Conservation (phyloP, 2,888 invertebrate species). For the Tuberolachnus salignus region DNA sequence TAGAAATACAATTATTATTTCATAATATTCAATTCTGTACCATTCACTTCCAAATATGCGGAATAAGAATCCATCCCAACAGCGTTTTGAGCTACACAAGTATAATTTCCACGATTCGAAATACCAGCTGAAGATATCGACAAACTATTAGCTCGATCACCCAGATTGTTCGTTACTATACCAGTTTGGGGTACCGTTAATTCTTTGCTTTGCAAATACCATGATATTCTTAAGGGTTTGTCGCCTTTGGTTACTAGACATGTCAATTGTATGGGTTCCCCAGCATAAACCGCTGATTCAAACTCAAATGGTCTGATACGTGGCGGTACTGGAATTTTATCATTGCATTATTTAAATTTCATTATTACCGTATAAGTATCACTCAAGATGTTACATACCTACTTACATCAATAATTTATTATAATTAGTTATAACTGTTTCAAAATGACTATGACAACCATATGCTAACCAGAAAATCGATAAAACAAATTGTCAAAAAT, state of each 20-base stretch:
- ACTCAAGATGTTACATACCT: not conserved
- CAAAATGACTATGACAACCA: not conserved
- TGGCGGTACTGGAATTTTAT: conserved; percentile 68
- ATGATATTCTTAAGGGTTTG: conserved; percentile 71
- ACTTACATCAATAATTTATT: not conserved
- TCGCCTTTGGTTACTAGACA: conserved; percentile 75
- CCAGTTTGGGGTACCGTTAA: conserved; percentile 55
- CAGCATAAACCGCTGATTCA: conserved; percentile 69
- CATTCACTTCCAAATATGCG: conserved; percentile 62
- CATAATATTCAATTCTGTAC: conserved; percentile 7
- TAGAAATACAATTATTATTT: not conserved
- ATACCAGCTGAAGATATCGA: conserved; percentile 60
- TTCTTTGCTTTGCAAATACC: conserved; percentile 51
- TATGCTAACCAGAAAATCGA: not conserved
- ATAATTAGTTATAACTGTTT: not conserved
- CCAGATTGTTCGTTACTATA: conserved; percentile 60
- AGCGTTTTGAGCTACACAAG: conserved; percentile 65
- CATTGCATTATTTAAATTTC: not conserved
- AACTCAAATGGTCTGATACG: conserved; percentile 70
- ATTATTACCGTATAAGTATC: not conserved
- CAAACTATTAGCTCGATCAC: conserved; percentile 60
- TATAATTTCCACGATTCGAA: conserved; percentile 62
- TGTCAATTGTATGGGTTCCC: conserved; percentile 70
- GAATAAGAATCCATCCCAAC: conserved; percentile 72
- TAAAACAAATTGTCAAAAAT: too few relatives aligned